Evolutionary conservation across 2,888 invertebrate species (phyloP), one percentile per base, ranked within the genome.

Genomic region (Ernsta delagoae): DNA sequence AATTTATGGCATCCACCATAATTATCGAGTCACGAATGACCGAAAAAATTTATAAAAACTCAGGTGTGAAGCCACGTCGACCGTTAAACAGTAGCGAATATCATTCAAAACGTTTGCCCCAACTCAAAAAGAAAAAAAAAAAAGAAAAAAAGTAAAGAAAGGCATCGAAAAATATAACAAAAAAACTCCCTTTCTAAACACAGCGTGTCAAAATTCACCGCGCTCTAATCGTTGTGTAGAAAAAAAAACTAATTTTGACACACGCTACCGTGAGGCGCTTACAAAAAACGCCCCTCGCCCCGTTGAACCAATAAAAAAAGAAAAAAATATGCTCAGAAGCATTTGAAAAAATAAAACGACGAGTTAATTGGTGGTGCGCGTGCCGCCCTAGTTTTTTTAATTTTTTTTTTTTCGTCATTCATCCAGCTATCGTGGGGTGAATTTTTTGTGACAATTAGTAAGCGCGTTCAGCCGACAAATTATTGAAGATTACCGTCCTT

Each of bases 291-390:
- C 90, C 90, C 89, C 85, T 77, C 74, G 76, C 78, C 84, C 79
- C 75, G 75, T 66, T 74, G 77, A 76, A 83, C 90, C 90, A 91
- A 92, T 90, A 86, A 86, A 90, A 87, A 89, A 86, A 16, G 82
- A 72, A 75, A 75, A 87, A 86, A 83, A 83, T 76, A 76, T 79
- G 82, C 83, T 81, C 82, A 82, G 81, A 80, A 76, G 73, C 75
- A 79, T 75, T 81, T 78, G 78, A 82, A 82, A 84, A 87, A 92
- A 89, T 39, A 89, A 87, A 50, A 50, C 50, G 50, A 83, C 76
- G 81, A 83, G 78, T 79, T 90, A 91, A 93, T 92, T 92, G 92
- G 87, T 81, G 81, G 80, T 80, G 75, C 89, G 86, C 87, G 92
- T 88, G 92, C 88, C 88, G 83, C 83, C 89, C 90, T 82, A 86